phyloP scores from a whole-genome alignment of 2,797 vertebrate genomes.

The Remorina albescens region DNA sequence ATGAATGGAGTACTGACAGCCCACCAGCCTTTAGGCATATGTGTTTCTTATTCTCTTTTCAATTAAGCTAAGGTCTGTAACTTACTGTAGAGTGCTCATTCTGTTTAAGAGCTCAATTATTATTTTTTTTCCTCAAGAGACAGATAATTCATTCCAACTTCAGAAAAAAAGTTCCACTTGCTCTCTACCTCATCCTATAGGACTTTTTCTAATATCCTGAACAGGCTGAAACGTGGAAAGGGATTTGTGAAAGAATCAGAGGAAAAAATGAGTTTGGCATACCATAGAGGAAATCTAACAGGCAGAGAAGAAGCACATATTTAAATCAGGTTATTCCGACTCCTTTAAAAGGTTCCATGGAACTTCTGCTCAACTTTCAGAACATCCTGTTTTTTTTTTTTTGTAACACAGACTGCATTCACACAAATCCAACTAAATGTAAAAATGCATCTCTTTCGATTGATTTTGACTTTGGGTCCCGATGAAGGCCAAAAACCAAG shows the following conservation, averaged over 20 bases:
- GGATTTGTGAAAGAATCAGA: conserved; percentile 28
- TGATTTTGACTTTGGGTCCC: not conserved
- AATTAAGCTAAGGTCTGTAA: conserved; percentile 32
- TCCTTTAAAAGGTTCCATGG: not conserved
- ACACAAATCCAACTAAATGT: not conserved
- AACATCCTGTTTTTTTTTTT: not conserved
- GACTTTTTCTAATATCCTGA: conserved; percentile 11
- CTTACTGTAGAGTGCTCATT: conserved; percentile 7
- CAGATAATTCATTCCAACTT: conserved; percentile 1
- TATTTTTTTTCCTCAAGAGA: conserved; percentile 16
- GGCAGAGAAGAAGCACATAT: conserved; percentile 8
- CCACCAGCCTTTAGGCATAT: conserved; percentile 10
- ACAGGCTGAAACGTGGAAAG: not conserved
- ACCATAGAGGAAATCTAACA: conserved; percentile 26
- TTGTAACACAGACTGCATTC: not conserved
- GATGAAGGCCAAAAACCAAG: not conserved
- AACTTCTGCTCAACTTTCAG: conserved; percentile 2
- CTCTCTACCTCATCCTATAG: conserved; percentile 2
- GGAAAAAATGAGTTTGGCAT: conserved; percentile 31
- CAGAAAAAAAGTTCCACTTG: conserved; percentile 17
- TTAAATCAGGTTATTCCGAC: conserved; percentile 12
- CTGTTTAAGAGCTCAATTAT: conserved; percentile 5
- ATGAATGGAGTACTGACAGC: not conserved
- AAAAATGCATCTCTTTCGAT: not conserved
- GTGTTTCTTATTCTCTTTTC: conserved; percentile 29